These are phyloP conservation scores for Drosophila neonasuta DNA, from an alignment of 2,888 invertebrate genomes.

Conservation along the genomic window DNA sequence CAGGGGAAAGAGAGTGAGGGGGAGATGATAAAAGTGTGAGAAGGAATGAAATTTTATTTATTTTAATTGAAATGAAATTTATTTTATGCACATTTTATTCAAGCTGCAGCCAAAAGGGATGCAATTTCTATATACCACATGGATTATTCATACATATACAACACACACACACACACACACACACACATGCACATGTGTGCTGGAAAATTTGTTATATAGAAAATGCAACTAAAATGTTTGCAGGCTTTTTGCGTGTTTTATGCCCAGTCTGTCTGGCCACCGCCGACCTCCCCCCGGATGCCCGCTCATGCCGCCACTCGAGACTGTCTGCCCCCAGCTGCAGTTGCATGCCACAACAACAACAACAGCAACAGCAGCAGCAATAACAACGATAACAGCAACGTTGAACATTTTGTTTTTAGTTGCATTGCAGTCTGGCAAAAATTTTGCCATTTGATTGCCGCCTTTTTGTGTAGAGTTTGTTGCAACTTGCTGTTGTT, in stretches of 20 bases:
- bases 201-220: conserved; percentile 59
- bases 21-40: background rate
- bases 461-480: conserved; percentile 60
- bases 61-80: conserved; percentile 76
- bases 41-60: conserved; percentile 63
- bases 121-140: conserved; percentile 62
- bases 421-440: conserved; percentile 70
- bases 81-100: conserved; percentile 74
- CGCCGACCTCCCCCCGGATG: background rate
- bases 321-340: background rate
- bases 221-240: conserved; percentile 74
- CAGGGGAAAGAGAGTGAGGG: background rate
- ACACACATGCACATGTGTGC: conserved; percentile 11
- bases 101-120: conserved; percentile 47
- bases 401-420: conserved; percentile 53
- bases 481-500: conserved; percentile 50
- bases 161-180: conserved; percentile 14
- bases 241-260: conserved; percentile 71
- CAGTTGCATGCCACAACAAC: conserved; percentile 32
- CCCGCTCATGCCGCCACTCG: conserved; percentile 1
- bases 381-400: conserved; percentile 10
- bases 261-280: conserved; percentile 62
- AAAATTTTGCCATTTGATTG: conserved; percentile 76
- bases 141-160: conserved; percentile 59
- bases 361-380: conserved; percentile 12